Percentiles rank a stretch among this genome's conserved stretches.
Conservation (phyloP, 2,113 vertebrate species). For the Pogonocichla stellata region DNA sequence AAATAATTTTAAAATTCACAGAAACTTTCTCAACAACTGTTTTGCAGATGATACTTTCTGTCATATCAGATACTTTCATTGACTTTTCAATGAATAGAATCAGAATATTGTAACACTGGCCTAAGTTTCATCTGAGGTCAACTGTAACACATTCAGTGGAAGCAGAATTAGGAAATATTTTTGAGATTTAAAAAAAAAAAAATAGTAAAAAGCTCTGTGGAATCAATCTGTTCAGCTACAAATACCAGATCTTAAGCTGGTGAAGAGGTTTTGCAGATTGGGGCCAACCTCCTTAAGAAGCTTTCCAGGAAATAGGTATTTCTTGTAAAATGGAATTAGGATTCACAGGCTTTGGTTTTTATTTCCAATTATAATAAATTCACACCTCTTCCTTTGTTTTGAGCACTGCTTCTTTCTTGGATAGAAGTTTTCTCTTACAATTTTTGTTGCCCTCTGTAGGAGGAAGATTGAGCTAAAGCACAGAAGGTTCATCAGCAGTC, state of each 20-base stretch:
- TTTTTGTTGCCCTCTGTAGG: not conserved
- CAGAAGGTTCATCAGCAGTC: not conserved
- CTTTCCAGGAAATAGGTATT: not conserved
- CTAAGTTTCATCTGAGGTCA: not conserved
- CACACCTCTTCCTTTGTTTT: not conserved
- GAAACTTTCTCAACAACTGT: not conserved
- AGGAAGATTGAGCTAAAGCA: not conserved
- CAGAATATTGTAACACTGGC: not conserved
- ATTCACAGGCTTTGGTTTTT: not conserved
- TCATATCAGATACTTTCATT: not conserved
- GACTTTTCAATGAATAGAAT: not conserved
- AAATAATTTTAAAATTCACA: not conserved
- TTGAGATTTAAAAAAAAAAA: not conserved
- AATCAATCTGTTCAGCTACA: not conserved
- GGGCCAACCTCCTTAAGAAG: not conserved
- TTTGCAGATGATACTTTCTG: not conserved
- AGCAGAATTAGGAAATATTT: not conserved
- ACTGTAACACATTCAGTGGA: not conserved
- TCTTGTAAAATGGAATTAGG: not conserved
- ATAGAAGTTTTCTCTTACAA: not conserved
- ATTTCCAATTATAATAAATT: not conserved
- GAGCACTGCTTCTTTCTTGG: not conserved
- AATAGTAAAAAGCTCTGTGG: too few relatives aligned
- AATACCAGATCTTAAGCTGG: not conserved
- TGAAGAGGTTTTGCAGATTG: not conserved